A percentile compares a stretch with the other conserved stretches of the same genome.
Conservation (phyloP, 1,140 invertebrate genomes). For the Euura saliciscinereae region DNA sequence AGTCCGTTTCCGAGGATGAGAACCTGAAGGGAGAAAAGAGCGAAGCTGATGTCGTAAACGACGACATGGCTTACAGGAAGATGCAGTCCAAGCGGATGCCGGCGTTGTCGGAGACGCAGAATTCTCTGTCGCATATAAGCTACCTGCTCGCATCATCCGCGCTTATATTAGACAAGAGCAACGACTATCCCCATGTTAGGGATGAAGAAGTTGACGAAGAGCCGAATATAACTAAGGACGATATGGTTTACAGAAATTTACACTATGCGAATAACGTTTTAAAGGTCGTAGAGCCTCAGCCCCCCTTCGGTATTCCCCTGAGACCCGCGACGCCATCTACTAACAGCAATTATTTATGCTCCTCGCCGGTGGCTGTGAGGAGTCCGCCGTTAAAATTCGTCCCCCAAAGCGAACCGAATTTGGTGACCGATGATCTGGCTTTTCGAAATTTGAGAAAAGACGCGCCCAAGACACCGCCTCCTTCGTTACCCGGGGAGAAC, state of each 20-base stretch:
- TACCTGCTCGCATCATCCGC: conserved; percentile 72
- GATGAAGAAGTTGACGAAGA: conserved; percentile 63
- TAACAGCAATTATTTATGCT: conserved; percentile 83
- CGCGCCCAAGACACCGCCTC: conserved; percentile 33
- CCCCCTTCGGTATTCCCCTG: conserved; percentile 87
- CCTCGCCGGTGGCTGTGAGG: conserved; percentile 63
- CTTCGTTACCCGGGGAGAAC: neutral
- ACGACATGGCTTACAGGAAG: conserved; percentile 82
- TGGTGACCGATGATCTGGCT: conserved; percentile 86
- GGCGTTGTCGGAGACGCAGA: conserved; percentile 62
- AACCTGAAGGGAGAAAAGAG: conserved; percentile 19
- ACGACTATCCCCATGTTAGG: conserved; percentile 54
- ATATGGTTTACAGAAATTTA: conserved; percentile 81
- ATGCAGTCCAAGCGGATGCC: conserved; percentile 65
- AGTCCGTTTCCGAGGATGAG: conserved; percentile 13
- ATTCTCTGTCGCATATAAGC: conserved; percentile 67
- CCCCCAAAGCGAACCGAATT: conserved; percentile 74
- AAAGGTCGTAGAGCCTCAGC: conserved; percentile 78
- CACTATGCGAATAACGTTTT: conserved; percentile 75
- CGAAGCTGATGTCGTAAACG: conserved; percentile 52
- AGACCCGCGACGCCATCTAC: conserved; percentile 78
- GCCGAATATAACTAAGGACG: conserved; percentile 82
- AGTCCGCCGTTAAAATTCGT: conserved; percentile 67
- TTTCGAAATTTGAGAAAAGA: conserved; percentile 85
- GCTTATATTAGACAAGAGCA: conserved; percentile 30